A percentile compares a stretch with the other conserved stretches of the same genome.
Evolutionary conservation across 2,113 vertebrate genomes (phyloP).

Genomic region (Amblyornis subalaris): DNA sequence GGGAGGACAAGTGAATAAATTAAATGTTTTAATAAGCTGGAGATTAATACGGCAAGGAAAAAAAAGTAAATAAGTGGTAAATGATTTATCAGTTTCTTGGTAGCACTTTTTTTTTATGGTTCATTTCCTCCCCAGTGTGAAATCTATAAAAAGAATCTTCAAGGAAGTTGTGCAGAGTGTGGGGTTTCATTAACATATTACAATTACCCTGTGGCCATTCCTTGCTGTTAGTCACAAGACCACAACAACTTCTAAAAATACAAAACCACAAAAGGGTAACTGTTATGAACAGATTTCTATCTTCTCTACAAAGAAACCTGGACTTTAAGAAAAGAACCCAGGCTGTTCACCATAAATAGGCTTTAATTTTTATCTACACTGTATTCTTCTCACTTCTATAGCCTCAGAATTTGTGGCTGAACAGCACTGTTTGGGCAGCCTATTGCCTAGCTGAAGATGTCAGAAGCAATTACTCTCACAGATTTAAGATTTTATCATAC

Average conservation of each 20-base stretch:
- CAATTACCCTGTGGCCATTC: slow-evolving; percentile 38
- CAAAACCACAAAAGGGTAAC: slow-evolving; percentile 31
- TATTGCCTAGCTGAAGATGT: slow-evolving; percentile 66
- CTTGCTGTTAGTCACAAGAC: slow-evolving; percentile 63
- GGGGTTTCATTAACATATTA: slow-evolving; percentile 56
- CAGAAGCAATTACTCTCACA: slow-evolving; percentile 71
- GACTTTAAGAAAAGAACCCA: slow-evolving; percentile 43
- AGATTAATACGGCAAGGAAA: background rate
- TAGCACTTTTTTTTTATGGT: slow-evolving; percentile 45
- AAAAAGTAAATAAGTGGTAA: slow-evolving; percentile 12
- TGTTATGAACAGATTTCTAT: slow-evolving; percentile 47
- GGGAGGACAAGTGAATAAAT: slow-evolving; percentile 29
- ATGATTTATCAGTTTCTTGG: slow-evolving; percentile 56
- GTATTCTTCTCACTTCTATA: slow-evolving; percentile 68
- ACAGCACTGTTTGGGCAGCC: slow-evolving; percentile 54
- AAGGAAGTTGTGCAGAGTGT: slow-evolving; percentile 44
- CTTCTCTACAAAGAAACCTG: background rate
- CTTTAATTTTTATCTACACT: slow-evolving; percentile 70
- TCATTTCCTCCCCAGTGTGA: slow-evolving; percentile 61
- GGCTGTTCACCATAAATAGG: slow-evolving; percentile 43
- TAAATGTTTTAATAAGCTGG: slow-evolving; percentile 26
- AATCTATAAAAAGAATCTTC: slow-evolving; percentile 65
- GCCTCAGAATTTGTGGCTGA: slow-evolving; percentile 65
- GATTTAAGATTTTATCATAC: slow-evolving; percentile 72
- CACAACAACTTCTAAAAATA: slow-evolving; percentile 58